A percentile compares a stretch with the other conserved stretches of the same genome.
These are phyloP conservation scores for Hystrix cristata DNA, from an alignment of 2,113 vertebrate species.

Conservation along the genomic window DNA sequence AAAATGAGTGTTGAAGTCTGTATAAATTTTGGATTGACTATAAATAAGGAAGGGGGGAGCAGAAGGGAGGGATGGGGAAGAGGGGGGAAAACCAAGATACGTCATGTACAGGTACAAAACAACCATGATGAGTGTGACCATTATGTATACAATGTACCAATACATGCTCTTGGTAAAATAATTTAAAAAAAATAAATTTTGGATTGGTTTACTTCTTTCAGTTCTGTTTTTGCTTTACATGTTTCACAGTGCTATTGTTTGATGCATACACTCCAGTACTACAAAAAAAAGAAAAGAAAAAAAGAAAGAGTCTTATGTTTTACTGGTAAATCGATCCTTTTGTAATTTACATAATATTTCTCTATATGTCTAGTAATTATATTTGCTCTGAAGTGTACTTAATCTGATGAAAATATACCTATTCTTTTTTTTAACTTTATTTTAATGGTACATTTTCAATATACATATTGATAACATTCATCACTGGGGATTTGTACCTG, in stretches of 20 bases:
- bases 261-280: background rate
- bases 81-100: no score
- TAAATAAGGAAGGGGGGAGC: no score
- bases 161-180: no score
- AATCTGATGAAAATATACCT: background rate
- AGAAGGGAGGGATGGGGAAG: no score
- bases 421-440: background rate
- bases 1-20: background rate
- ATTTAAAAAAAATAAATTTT: background rate
- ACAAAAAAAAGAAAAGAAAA: background rate
- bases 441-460: no score
- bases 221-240: background rate
- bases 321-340: background rate
- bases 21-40: background rate
- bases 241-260: background rate
- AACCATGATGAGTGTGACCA: no score
- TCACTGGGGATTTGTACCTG: no score
- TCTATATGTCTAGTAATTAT: background rate
- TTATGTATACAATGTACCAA: no score
- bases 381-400: background rate
- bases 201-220: background rate
- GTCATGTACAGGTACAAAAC: no score
- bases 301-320: background rate
- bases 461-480: no score
- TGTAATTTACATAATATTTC: background rate